Base-by-base conservation (phyloP, 1,140 invertebrate genomes). In the Rhopalosiphum padi region DNA sequence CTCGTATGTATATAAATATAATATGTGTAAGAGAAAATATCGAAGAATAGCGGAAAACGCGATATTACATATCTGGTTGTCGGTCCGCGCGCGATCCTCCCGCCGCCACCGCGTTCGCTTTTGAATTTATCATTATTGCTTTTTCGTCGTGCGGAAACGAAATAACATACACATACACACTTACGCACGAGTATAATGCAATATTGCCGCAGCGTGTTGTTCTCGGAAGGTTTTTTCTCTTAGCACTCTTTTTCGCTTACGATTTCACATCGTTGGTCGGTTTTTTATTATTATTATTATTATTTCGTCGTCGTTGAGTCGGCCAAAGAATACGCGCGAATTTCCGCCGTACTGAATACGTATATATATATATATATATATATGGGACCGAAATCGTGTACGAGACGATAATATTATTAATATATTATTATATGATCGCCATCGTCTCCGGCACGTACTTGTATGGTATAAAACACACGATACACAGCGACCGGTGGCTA, bases 91-190 rank as follows among this genome's bases (percentile, higher is more conserved):
- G 48, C 23, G 35, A 41, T n/a, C 43, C 15, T 90, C 25, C 41
- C 55, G 3, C n/a, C 68, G 7, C 9, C 21, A 15, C 21, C 68
- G 60, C 60, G 46, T 83, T 91, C n/a, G 43, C n/a, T 92, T 92
- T 92, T 83, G 91, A 92, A 92, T 92, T 92, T 92, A 92, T 92
- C 91, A 92, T 92, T 92, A 92, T 92, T 92, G 91, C 91, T 92
- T 92, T 92, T 41, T 92, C n/a, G 91, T 51, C 68, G 77, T 55
- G 23, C 88, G 51, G 88, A 89, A 89, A 89, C 88, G 35, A 89
- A 89, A 37, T 37, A 55, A 55, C 87, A 41, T 30, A n/a, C 48
- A 53, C 18, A 5, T 11, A 60, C 35, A 90, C 11, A 23, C 35
- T 37, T 55, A 83, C 60, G 23, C 5, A 35, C 37, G 43, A 51